phyloP scores from a whole-genome alignment of 2,797 vertebrate genomes.

The Dromococcyx pavoninus region DNA sequence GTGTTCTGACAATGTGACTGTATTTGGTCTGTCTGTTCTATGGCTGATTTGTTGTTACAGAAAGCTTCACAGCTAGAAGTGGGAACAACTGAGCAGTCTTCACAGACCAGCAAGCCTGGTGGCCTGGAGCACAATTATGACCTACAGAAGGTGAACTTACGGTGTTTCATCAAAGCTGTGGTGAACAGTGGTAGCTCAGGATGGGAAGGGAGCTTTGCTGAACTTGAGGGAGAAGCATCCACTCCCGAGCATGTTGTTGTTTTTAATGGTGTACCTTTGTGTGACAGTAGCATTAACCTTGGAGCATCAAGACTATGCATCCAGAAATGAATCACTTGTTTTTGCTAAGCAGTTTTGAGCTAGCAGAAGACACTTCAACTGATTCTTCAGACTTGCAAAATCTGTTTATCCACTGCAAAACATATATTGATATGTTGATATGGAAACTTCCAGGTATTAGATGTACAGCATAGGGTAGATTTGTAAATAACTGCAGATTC shows the following conservation, averaged over 20 bases:
- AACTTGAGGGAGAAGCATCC: accelerated
- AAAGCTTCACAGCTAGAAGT: conserved; percentile 73
- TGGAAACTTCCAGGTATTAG: not conserved
- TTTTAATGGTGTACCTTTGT: not conserved
- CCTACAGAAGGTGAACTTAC: conserved; percentile 80
- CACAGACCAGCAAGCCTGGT: conserved; percentile 33
- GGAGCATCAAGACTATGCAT: not conserved
- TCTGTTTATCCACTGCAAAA: not conserved
- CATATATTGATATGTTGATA: accelerated
- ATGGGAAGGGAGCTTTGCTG: not conserved
- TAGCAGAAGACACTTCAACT: not conserved
- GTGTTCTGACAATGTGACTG: accelerated
- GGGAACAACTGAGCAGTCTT: conserved; percentile 61
- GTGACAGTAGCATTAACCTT: not conserved
- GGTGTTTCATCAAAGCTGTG: not conserved
- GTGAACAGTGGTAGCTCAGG: not conserved
- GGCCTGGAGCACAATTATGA: conserved; percentile 77
- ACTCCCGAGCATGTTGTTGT: not conserved
- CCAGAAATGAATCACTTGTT: accelerated
- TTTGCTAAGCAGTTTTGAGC: not conserved
- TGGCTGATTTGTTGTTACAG: conserved; percentile 69
- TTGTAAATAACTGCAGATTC: not conserved
- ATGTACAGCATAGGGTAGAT: not conserved
- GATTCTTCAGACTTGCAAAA: not conserved
- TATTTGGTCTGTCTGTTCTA: not conserved